A percentile compares a stretch with the other conserved stretches of the same genome.
Conservation (phyloP, 1,140 invertebrate genomes). For the Saccostrea echinata region DNA sequence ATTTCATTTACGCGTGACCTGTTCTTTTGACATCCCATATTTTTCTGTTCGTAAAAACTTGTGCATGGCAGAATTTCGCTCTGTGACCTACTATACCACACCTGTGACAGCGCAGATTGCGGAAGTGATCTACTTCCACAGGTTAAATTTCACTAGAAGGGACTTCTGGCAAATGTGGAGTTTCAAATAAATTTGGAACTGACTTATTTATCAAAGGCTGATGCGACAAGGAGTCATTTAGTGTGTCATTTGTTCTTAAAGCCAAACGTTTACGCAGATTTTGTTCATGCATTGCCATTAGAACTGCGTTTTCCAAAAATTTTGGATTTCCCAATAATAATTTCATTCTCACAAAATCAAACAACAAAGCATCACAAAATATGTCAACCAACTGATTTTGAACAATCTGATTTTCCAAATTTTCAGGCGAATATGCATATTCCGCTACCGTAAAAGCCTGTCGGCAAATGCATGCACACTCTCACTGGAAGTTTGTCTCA, state of each 20-base stretch:
- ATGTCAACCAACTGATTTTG: slow-evolving; percentile 42
- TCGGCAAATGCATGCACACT: background rate
- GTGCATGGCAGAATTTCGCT: too few species aligned
- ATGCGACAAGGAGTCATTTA: too few species aligned
- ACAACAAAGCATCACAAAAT: slow-evolving; percentile 47
- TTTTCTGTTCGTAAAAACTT: background rate
- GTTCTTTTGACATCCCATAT: background rate
- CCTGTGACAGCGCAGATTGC: too few species aligned
- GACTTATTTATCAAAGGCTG: too few species aligned
- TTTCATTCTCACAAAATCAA: slow-evolving; percentile 52
- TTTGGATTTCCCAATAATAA: slow-evolving; percentile 43
- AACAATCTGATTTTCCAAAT: background rate
- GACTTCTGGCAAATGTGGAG: background rate
- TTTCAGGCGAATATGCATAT: too few species aligned
- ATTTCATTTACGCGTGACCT: too few species aligned
- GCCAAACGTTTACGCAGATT: too few species aligned
- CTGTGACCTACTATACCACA: too few species aligned
- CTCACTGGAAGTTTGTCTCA: background rate
- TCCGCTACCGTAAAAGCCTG: background rate
- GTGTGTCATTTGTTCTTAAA: too few species aligned
- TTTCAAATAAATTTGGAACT: too few species aligned
- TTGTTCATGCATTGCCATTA: background rate
- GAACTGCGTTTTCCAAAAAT: background rate
- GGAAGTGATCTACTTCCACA: background rate
- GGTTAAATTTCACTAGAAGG: background rate